These are phyloP conservation scores for Sterrhoptilus dennistouni DNA, from an alignment of 2,113 vertebrate genomes.

Conservation along the genomic window DNA sequence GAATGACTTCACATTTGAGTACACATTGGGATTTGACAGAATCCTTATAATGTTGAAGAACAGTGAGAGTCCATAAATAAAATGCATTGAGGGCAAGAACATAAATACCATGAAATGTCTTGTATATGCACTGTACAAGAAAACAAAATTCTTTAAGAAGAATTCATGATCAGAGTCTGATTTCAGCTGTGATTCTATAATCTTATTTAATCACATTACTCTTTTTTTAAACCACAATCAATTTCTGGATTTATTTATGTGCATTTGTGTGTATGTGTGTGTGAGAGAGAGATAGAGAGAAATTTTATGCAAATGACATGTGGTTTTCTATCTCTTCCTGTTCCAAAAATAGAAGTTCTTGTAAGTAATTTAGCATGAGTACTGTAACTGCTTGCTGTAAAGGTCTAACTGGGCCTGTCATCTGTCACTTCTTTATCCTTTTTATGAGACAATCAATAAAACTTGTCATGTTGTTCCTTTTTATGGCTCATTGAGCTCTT, in stretches of 20 bases:
- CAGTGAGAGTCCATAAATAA: background rate
- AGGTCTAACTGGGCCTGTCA: background rate
- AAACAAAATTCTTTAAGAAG: background rate
- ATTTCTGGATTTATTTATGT: background rate
- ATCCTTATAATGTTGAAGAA: background rate
- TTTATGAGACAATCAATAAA: slow-evolving; percentile 42
- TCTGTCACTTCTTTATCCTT: slow-evolving; percentile 26
- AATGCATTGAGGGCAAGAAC: background rate
- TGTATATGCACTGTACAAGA: background rate
- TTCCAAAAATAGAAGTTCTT: slow-evolving; percentile 12
- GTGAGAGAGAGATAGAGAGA: background rate
- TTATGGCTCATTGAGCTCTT: slow-evolving; percentile 16
- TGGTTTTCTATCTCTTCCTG: slow-evolving; percentile 8
- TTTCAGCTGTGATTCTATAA: background rate
- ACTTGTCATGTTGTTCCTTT: slow-evolving; percentile 39
- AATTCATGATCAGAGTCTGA: background rate
- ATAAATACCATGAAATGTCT: background rate
- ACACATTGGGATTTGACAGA: background rate
- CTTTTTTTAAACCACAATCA: background rate
- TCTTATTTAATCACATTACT: background rate
- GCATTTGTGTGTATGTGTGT: background rate
- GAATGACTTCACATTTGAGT: background rate
- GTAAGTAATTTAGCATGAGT: background rate
- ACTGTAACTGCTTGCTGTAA: background rate
- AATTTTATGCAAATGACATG: background rate